These are phyloP conservation scores for Tuta absoluta DNA, from an alignment of 2,888 invertebrate genomes.

Conservation along the genomic window DNA sequence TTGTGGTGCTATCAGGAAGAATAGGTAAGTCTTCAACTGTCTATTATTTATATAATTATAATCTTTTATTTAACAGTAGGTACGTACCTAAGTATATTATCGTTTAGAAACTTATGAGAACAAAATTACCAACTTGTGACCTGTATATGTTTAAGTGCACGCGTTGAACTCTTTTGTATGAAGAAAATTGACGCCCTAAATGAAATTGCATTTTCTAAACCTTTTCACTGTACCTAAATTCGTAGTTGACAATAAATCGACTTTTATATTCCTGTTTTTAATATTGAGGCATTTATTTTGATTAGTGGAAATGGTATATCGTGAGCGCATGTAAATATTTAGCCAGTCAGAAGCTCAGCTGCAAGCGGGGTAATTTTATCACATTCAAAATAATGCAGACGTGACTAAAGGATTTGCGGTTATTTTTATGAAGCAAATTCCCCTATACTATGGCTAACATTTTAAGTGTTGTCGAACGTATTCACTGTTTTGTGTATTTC, in stretches of 20 bases:
- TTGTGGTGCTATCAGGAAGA: background rate
- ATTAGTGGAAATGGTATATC: no score
- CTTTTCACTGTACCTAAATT: no score
- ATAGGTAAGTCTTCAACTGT: constrained; percentile 7
- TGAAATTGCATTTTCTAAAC: background rate
- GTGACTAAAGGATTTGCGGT: constrained; percentile 49
- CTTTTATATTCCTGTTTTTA: no score
- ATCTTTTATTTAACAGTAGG: background rate
- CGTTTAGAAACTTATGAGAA: background rate
- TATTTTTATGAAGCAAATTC: background rate
- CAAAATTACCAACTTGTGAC: background rate
- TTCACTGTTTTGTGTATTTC: no score
- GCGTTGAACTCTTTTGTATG: constrained; percentile 30
- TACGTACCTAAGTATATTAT: background rate
- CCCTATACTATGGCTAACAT: no score
- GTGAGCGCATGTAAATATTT: constrained; percentile 14
- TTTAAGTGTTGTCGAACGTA: no score
- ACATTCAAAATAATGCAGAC: constrained; percentile 44
- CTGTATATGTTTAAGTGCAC: background rate
- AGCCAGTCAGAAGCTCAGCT: constrained; percentile 25
- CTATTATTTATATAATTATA: background rate
- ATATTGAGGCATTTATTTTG: no score
- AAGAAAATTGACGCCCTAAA: background rate
- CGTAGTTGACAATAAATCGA: no score
- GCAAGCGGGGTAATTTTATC: constrained; percentile 10